Evolutionary conservation across 1,140 invertebrate species (phyloP).

Genomic region (Harlomillsia oculata): DNA sequence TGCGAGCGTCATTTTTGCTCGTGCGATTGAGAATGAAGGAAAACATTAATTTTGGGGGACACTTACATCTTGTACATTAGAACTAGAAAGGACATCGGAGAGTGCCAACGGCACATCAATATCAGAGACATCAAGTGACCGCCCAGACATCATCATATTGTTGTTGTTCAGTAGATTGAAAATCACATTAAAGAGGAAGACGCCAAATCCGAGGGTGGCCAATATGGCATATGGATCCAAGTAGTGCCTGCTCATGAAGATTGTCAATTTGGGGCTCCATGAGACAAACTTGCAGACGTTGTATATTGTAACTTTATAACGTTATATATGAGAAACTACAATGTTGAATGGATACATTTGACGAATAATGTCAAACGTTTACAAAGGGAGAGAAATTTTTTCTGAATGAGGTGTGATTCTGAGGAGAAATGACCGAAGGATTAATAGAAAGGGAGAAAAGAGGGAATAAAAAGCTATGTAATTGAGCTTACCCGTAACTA

Average conservation of each 20-base stretch:
- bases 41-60: not conserved
- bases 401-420: too few species aligned
- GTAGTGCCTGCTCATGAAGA: constrained; percentile 29
- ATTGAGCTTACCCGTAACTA: constrained; percentile 35
- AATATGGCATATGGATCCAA: constrained; percentile 37
- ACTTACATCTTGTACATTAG: constrained; percentile 28
- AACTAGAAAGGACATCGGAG: constrained; percentile 28
- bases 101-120: constrained; percentile 34
- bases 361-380: too few species aligned
- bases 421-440: too few species aligned
- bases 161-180: constrained; percentile 37
- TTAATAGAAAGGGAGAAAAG: too few species aligned
- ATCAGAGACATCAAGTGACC: constrained; percentile 36
- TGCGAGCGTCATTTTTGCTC: not conserved
- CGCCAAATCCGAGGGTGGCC: constrained; percentile 36
- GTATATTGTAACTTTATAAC: too few species aligned
- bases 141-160: constrained; percentile 14
- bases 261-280: too few species aligned
- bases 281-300: too few species aligned
- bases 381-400: too few species aligned
- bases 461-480: too few species aligned
- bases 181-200: constrained; percentile 37
- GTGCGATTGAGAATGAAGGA: not conserved
- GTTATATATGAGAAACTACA: too few species aligned
- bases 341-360: too few species aligned